Evolutionary conservation across 2,113 vertebrate species (phyloP).

Genomic region (Neolamprologus kungweensis): DNA sequence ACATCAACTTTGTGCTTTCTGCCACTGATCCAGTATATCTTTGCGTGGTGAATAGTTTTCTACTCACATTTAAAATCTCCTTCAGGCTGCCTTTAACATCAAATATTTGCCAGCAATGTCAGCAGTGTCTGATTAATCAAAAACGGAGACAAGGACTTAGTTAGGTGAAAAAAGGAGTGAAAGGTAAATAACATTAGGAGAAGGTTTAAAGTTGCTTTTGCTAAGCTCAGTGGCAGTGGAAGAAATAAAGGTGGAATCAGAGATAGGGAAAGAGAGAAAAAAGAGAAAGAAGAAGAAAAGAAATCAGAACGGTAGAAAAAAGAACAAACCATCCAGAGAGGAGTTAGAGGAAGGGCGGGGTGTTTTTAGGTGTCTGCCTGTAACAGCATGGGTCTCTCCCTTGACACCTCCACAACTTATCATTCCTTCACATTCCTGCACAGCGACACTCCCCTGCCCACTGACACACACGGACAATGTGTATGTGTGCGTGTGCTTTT

Average conservation of each 20-base stretch:
- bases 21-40: neutral
- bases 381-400: slow-evolving; percentile 62
- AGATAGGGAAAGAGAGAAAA: neutral
- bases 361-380: slow-evolving; percentile 66
- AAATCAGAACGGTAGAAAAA: neutral
- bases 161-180: neutral
- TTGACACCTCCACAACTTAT: slow-evolving; percentile 67
- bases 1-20: neutral
- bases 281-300: neutral
- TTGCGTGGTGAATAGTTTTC: neutral
- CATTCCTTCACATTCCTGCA: slow-evolving; percentile 66
- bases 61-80: neutral
- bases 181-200: neutral
- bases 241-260: neutral
- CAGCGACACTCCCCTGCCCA: slow-evolving; percentile 66
- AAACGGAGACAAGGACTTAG: slow-evolving; percentile 18
- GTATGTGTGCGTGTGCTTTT: slow-evolving; percentile 35
- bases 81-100: neutral
- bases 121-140: neutral
- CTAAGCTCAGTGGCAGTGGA: neutral
- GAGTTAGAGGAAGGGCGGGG: slow-evolving; percentile 34
- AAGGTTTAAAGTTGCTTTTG: neutral
- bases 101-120: neutral
- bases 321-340: neutral
- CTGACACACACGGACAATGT: slow-evolving; percentile 24